phyloP scores from a whole-genome alignment of 2,797 vertebrate genomes.

The Tauraco hartlaubi region DNA sequence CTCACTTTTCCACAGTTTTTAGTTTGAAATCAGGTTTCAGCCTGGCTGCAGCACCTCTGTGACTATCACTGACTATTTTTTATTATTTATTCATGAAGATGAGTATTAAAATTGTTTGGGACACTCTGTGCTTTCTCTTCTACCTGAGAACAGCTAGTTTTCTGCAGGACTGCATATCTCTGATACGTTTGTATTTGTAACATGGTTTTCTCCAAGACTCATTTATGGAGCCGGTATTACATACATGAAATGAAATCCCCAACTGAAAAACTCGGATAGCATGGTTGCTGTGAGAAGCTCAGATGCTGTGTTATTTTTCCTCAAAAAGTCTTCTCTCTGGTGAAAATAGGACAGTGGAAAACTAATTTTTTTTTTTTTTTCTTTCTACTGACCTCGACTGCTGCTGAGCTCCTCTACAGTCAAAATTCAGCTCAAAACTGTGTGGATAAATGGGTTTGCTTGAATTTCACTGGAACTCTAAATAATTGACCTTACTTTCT shows the following conservation, averaged over 20 bases:
- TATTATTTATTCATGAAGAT: not conserved
- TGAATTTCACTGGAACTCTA: not conserved
- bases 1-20: not conserved
- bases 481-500: not conserved
- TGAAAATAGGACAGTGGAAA: constrained; percentile 17
- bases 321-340: not conserved
- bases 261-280: not conserved
- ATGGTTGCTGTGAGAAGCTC: not conserved
- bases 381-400: not conserved
- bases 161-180: not conserved
- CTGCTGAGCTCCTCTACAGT: not conserved
- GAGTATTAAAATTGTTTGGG: not conserved
- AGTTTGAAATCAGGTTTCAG: constrained; percentile 10
- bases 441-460: not conserved
- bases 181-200: not conserved
- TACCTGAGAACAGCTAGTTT: not conserved
- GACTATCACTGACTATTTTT: not conserved
- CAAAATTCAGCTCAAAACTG: not conserved
- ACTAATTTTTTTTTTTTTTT: not conserved
- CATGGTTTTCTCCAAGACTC: not conserved
- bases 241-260: not conserved
- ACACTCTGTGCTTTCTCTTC: not conserved
- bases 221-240: not conserved
- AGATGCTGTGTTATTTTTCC: not conserved
- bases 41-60: not conserved